Conservation (phyloP, 2,113 vertebrate genomes). For the Dromiciops gliroides region DNA sequence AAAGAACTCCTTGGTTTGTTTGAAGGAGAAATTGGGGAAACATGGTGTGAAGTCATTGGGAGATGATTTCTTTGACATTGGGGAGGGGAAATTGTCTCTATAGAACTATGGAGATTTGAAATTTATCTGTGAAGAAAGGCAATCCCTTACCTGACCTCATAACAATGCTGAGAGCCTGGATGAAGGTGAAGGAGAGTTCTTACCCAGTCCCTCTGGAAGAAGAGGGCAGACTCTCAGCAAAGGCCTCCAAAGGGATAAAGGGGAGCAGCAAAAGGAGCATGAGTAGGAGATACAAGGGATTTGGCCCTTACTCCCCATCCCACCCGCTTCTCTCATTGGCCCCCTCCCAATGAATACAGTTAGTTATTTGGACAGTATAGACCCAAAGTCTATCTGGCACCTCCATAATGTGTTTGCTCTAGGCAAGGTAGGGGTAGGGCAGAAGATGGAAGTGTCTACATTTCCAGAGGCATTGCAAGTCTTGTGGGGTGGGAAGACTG, state of each 20-base stretch:
- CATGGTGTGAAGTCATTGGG: neutral
- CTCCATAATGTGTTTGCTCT: neutral
- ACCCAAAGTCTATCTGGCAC: neutral
- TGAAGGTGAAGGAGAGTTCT: neutral
- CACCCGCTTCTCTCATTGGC: neutral
- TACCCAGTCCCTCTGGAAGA: neutral
- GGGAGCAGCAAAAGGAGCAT: neutral
- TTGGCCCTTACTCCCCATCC: neutral
- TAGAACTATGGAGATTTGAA: neutral
- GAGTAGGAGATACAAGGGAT: neutral
- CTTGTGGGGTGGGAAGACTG: neutral
- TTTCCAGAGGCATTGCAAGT: neutral
- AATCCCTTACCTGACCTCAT: neutral
- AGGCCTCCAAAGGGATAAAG: neutral
- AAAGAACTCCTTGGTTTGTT: neutral
- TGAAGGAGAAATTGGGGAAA: neutral
- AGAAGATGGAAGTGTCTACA: neutral
- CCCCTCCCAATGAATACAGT: neutral
- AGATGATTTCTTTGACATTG: neutral
- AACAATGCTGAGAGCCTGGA: neutral
- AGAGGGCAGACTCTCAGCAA: neutral
- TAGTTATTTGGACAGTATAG: neutral
- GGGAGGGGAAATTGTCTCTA: neutral
- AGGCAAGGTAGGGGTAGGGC: no score
- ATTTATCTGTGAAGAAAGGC: neutral